Base-by-base conservation (phyloP, 1,140 invertebrate species). In the Achatina immaculata region DNA sequence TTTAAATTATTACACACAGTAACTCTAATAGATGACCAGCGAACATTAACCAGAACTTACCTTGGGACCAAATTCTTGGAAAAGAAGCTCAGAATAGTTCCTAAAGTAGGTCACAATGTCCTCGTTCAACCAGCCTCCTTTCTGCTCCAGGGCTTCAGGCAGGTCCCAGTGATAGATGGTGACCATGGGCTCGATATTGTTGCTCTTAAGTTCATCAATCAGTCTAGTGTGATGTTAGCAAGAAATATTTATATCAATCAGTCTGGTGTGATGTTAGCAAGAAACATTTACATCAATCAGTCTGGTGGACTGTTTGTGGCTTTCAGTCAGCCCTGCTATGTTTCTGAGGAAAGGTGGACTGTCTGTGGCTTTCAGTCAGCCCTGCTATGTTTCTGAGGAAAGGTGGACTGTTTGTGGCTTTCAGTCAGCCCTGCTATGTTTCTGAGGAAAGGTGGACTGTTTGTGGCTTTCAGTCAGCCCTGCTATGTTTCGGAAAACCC, bases 121-220 rank as follows among this genome's bases (percentile, higher is more conserved):
- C 9, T 91, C 87, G 85, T 94, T 94, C 0, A 91, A 84, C 92
- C 93, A 94, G 0, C 93, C 93, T 14, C 90, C 92, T 34, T 80
- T 71, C 40, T 90, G 84, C 58, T 92, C 81, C n/a, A 93, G 84
- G 11, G 83, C 83, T 78, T 73, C 1, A 36, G 71, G 71, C 71
- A 73, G 31, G 71, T 73, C 71, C 42, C 6, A 73, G 71, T 73
- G 92, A 84, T 91, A 92, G n/a, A 93, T 80, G 9, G 90, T 94
- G 0, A 95, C 94, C 91, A 89, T 85, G 19, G 90, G 90, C 48
- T 80, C 72, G 48, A 90, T 88, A 4, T 69, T 83, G 74, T 83
- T 84, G 16, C 83, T 82, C 9, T 86, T 48, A 16, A 91, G 81
- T 21, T 81, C 85, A 48, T 89, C 80, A 14, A 90, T 89, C 0